These are phyloP conservation scores for Sus scrofa DNA, from an alignment of 2,113 vertebrate genomes.

Conservation along the genomic window T2T-Sscrofa CM000827.6:97920001-97920500, in stretches of 20 bases:
- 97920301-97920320: neutral
- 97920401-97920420: neutral
- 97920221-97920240: neutral
- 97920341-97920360: neutral
- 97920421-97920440: neutral
- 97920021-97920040: neutral
- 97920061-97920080: too few relatives aligned
- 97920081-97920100: rapidly evolving
- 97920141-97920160: neutral
- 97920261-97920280: neutral
- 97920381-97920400: neutral
- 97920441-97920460: neutral
- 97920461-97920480: neutral
- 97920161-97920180: neutral
- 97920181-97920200: neutral
- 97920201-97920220: neutral
- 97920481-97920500: neutral
- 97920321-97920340: neutral
- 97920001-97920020: neutral
- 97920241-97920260: neutral
- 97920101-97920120: neutral
- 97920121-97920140: neutral
- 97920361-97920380: neutral
- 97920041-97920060: neutral
- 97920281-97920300: neutral